Conservation (phyloP, 2,797 vertebrate species). For the Amazona finschi region DNA sequence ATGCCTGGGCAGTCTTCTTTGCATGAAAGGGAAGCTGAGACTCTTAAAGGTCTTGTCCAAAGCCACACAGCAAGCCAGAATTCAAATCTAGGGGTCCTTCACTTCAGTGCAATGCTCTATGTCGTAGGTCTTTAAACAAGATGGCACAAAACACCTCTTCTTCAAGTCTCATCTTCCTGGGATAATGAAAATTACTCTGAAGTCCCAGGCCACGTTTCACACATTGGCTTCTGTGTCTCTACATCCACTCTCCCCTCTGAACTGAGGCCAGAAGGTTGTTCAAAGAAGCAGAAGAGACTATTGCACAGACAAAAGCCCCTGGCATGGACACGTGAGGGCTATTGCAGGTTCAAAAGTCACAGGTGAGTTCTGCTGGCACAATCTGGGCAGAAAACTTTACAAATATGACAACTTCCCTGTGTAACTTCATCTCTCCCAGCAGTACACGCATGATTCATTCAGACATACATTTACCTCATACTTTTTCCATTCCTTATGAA, state of each 20-base stretch:
- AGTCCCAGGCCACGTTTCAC: background rate
- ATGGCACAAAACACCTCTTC: background rate
- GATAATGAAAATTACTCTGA: background rate
- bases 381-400: background rate
- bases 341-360: background rate
- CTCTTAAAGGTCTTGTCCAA: background rate
- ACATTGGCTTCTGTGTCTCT: background rate
- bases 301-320: background rate
- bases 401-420: background rate
- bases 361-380: slow-evolving; percentile 9
- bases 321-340: background rate
- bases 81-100: background rate
- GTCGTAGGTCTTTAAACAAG: background rate
- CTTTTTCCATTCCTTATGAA: background rate
- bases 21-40: background rate
- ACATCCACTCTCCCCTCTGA: background rate
- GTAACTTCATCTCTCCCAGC: background rate
- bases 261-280: background rate
- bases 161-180: background rate
- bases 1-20: background rate
- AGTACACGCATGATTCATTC: background rate
- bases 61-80: background rate
- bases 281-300: background rate
- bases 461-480: background rate
- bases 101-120: background rate